A percentile compares a stretch with the other conserved stretches of the same genome.
Evolutionary conservation across 35 echinoderm and acorn worm genomes (phyloP).

Genomic region (Heliocidaris tuberculata): DNA sequence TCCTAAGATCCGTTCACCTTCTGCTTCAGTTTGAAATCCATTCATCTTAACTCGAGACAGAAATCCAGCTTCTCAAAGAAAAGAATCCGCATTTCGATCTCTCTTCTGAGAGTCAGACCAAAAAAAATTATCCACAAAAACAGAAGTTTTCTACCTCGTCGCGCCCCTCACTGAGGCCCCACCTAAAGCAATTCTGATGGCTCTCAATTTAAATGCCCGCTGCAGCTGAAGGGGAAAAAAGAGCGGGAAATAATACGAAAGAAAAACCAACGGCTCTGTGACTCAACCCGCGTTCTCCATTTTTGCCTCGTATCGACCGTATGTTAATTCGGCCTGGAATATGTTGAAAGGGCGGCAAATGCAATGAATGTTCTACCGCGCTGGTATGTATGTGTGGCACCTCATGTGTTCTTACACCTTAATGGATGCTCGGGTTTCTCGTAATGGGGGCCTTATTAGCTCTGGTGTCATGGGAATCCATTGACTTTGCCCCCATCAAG

Average conservation of each 20-base stretch:
- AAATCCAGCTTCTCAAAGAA: neutral
- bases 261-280: neutral
- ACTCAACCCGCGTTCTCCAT: neutral
- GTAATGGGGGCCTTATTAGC: neutral
- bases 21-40: too few species aligned
- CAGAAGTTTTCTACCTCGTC: neutral
- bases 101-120: neutral
- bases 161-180: neutral
- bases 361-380: neutral
- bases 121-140: neutral
- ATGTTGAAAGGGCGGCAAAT: conserved; percentile 1
- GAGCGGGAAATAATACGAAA: neutral
- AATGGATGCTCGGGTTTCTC: neutral
- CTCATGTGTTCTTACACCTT: neutral
- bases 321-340: neutral
- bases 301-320: neutral
- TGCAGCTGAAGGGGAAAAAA: neutral
- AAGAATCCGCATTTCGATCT: neutral
- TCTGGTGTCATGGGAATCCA: neutral
- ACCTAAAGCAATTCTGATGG: conserved; percentile 6
- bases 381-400: neutral
- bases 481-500: neutral
- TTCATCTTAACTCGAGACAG: neutral
- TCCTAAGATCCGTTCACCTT: neutral
- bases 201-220: conserved; percentile 6